Conservation (phyloP, 1,140 invertebrate genomes). For the Diachasma alloeum region DNA sequence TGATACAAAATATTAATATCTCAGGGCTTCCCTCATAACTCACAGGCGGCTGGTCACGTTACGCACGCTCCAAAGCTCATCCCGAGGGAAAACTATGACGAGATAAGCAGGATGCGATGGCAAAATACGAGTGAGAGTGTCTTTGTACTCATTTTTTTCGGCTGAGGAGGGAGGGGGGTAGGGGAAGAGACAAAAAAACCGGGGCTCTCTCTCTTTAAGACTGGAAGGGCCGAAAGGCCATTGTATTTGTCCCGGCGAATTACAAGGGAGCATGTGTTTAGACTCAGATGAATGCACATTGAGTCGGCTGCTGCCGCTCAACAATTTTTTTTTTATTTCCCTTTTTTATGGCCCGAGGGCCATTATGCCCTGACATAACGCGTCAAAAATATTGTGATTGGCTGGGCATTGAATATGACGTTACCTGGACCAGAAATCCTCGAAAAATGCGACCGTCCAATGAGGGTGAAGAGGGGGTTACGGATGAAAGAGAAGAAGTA, state of each 20-base stretch:
- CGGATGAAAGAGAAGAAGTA: constrained; percentile 15
- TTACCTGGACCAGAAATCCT: constrained; percentile 49
- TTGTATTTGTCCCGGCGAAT: constrained; percentile 56
- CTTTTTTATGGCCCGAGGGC: constrained; percentile 21
- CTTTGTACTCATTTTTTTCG: constrained; percentile 2
- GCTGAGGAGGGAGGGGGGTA: not conserved
- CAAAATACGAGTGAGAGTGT: constrained; percentile 8
- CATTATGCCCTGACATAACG: constrained; percentile 62
- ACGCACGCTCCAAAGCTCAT: constrained; percentile 60
- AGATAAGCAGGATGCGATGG: constrained; percentile 56
- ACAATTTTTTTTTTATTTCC: not conserved
- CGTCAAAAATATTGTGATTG: constrained; percentile 68
- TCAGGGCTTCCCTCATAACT: constrained; percentile 63
- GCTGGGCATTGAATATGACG: constrained; percentile 57
- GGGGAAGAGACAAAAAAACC: not conserved
- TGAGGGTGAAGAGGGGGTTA: constrained; percentile 17
- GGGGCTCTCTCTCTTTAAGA: constrained; percentile 4
- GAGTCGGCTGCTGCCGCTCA: constrained; percentile 32
- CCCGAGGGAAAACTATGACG: constrained; percentile 51
- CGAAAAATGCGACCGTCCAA: constrained; percentile 20
- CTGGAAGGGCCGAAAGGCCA: constrained; percentile 34
- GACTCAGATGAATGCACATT: constrained; percentile 55
- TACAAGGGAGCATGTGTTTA: constrained; percentile 55
- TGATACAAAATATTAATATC: constrained; percentile 68
- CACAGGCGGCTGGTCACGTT: constrained; percentile 62